Conservation (phyloP, 2,113 vertebrate genomes). For the Theropithecus gelada region DNA sequence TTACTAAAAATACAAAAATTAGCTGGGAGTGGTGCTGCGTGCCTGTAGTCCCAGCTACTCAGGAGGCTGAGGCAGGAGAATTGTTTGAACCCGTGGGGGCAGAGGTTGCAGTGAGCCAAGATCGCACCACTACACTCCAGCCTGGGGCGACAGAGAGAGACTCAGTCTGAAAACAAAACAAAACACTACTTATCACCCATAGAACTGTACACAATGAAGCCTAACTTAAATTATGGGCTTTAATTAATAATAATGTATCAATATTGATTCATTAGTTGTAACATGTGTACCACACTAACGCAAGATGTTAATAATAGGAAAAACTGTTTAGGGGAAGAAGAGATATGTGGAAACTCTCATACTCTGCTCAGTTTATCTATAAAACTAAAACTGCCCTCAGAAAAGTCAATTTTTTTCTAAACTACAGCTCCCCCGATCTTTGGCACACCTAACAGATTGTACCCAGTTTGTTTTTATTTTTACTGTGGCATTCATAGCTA, state of each 20-base stretch:
- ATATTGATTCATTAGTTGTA: not conserved
- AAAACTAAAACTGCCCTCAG: not conserved
- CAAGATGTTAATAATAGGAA: not conserved
- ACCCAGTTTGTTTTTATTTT: not conserved
- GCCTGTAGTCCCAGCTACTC: too few relatives aligned
- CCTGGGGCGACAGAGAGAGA: too few relatives aligned
- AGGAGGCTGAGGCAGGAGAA: too few relatives aligned
- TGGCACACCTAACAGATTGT: not conserved
- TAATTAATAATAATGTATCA: not conserved
- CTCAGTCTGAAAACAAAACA: too few relatives aligned
- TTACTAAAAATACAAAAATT: too few relatives aligned
- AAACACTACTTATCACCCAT: too few relatives aligned
- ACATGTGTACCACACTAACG: rapidly evolving
- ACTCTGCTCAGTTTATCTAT: not conserved
- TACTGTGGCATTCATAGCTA: not conserved
- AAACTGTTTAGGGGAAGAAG: not conserved
- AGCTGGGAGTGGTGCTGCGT: too few relatives aligned
- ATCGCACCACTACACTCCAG: too few relatives aligned
- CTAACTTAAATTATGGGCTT: not conserved
- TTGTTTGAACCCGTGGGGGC: too few relatives aligned
- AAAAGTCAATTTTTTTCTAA: not conserved
- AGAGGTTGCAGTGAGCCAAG: too few relatives aligned
- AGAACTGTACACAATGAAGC: not conserved
- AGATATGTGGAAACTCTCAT: too few relatives aligned
- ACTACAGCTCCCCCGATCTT: not conserved